These are phyloP conservation scores for Apodemia zela DNA, from an alignment of 2,888 invertebrate species.

Conservation along the genomic window DNA sequence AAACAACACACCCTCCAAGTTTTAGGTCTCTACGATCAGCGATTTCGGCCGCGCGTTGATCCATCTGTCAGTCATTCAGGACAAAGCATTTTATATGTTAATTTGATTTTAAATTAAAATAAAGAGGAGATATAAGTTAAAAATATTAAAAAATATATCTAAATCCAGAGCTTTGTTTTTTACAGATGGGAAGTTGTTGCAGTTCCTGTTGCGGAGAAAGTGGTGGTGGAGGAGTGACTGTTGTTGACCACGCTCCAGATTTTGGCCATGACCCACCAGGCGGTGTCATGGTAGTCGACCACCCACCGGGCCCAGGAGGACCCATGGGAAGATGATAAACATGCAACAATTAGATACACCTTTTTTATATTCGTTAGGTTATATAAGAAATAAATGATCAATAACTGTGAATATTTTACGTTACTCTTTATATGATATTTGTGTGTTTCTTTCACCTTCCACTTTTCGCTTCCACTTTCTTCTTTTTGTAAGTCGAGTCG, in stretches of 20 bases:
- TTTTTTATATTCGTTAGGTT: not conserved
- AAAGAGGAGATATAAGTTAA: too few relatives aligned
- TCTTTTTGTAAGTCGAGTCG: not conserved
- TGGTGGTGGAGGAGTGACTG: constrained; percentile 43
- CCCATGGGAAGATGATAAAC: constrained; percentile 42
- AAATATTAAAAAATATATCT: too few relatives aligned
- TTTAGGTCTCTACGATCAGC: too few relatives aligned
- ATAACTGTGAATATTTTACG: not conserved
- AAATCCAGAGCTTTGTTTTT: not conserved
- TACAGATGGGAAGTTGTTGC: constrained; percentile 28
- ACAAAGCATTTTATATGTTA: too few relatives aligned
- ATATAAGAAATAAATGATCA: not conserved
- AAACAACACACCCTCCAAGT: too few relatives aligned
- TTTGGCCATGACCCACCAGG: constrained; percentile 20
- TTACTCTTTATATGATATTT: not conserved
- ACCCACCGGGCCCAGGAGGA: constrained; percentile 31
- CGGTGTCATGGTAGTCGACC: constrained; percentile 34
- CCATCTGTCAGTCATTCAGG: too few relatives aligned
- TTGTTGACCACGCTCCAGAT: constrained; percentile 26
- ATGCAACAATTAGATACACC: not conserved
- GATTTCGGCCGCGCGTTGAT: too few relatives aligned
- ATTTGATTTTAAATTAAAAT: too few relatives aligned
- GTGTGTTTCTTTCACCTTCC: not conserved
- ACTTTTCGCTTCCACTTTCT: not conserved
- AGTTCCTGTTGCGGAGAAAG: constrained; percentile 32